Evolutionary conservation across 2,113 vertebrate genomes (phyloP), one percentile per base, ranked within the genome.

Genomic region (Gymnocephalus cernua): DNA sequence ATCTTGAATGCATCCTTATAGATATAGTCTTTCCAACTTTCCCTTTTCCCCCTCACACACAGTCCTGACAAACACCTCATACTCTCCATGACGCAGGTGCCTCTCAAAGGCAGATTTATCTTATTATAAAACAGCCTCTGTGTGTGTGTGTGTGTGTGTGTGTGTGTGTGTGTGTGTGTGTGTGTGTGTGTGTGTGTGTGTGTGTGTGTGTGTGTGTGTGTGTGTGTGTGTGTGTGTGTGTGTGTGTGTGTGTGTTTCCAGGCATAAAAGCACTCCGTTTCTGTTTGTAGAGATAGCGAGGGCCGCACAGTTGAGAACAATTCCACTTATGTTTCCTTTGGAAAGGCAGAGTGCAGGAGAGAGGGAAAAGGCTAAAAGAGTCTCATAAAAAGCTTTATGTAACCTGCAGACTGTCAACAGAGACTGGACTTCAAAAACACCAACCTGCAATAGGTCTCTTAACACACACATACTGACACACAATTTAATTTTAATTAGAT

Each of bases 71-170:
- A 83, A 88, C 75, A 53, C 64, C 69, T 91, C 85, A 86, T 83
- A 81, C 57, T 86, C 92, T 91, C 90, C 84, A 88, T 93, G 94
- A 94, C 88, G 82, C 88, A 93, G 77, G 87, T 79, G 75, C 56
- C 48, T 86, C 83, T 85, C 70, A 85, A 80, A 86, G 77, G 80
- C 80, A 86, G 82, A 91, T 90, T 91, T 85, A 90, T 93, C 88
- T 89, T 82, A 86, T 90, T 91, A 86, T 83, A 80, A 80, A 91
- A 87, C 56, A 80, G 69, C 19, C 78, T 56, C 67, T 16, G 11
- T 70, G 21, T 23, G 58, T 63, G 47, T 79, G 50, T 64, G 44
- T 35, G 56, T 53, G 61, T 47, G 41, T 68, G 45, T 72, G 61
- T 67, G 73, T 72, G 71, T 48, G 68, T 77, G 61, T 66, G 71